Base-by-base conservation (phyloP, 53 echinoderm and acorn worm genomes). In the Pentamera pediparva region DNA sequence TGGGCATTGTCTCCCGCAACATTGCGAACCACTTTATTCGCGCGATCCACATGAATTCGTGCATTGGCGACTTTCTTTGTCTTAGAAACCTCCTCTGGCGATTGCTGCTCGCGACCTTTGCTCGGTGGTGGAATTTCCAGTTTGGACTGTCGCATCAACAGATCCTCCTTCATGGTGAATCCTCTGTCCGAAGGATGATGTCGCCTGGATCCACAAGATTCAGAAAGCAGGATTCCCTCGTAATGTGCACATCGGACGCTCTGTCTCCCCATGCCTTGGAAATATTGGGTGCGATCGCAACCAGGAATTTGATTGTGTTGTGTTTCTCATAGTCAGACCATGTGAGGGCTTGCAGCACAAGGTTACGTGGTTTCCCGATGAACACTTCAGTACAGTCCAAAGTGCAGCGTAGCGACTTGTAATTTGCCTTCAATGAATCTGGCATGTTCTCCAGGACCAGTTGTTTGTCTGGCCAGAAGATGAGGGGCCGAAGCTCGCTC, bases 291-390 rank as follows among this genome's bases (percentile, higher is more conserved):
- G 86, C 61, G 15, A 87, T 84, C 4, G 52, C 80, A 0, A 84
- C 81, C 15, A 87, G 53, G 49, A 76, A 74, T 54, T 91, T 91
- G 0, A 78, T 49, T 7, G 87, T 84, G 50, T 90, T 82, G 45
- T 86, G 77, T 28, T 80, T 75, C 37, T 86, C 83, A 19, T 91
- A 86, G 24, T 91, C 83, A 0, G 86, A 83, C 86, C 91, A 86
- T 29, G 89, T 89, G 1, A 17, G 29, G 33, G 82, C 82, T 55
- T 89, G 89, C 4, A 56, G 19, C n/a, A 36, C 21, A 6, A 85
- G 78, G 5, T 62, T 27, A 15, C 75, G 37, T 35, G 89, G 82
- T 33, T 78, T 53, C 11, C 75, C 62, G 12, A 90, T 82, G 18
- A 90, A 90, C 5, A 86, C 25, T 39, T 86, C 86, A 0, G 87